These are phyloP conservation scores for Eumacrocentrus americanus DNA, from an alignment of 2,888 invertebrate species.

Conservation along the genomic window DNA sequence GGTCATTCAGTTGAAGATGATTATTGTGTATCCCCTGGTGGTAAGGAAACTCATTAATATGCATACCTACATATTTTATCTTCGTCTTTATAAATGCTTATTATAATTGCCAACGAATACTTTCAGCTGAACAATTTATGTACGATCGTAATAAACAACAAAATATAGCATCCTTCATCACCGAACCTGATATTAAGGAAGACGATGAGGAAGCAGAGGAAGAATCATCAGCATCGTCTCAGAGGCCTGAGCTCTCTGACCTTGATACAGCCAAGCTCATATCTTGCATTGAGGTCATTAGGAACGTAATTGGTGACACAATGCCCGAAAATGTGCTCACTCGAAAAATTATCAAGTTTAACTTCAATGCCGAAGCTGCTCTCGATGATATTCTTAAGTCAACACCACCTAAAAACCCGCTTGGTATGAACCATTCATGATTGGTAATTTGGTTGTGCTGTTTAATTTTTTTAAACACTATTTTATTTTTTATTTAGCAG, in stretches of 20 bases:
- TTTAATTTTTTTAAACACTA: constrained; percentile 13
- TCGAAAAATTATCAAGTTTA: constrained; percentile 73
- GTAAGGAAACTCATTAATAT: constrained; percentile 54
- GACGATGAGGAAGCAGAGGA: constrained; percentile 73
- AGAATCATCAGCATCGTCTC: constrained; percentile 58
- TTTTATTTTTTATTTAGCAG: constrained; percentile 33
- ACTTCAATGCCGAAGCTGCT: constrained; percentile 76
- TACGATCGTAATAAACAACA: constrained; percentile 80
- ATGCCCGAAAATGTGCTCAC: constrained; percentile 76
- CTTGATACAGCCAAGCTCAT: constrained; percentile 76
- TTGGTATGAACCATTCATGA: constrained; percentile 37
- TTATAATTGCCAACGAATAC: neutral
- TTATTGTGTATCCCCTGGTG: constrained; percentile 87
- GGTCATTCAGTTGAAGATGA: constrained; percentile 95
- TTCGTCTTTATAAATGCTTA: neutral
- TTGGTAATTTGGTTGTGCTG: constrained; percentile 31
- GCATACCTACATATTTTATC: neutral
- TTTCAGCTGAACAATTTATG: constrained; percentile 75
- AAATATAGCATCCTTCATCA: constrained; percentile 77
- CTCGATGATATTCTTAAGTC: constrained; percentile 75
- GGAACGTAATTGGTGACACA: constrained; percentile 79
- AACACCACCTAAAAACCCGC: constrained; percentile 56
- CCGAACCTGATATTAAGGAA: constrained; percentile 73
- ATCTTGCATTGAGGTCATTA: constrained; percentile 84
- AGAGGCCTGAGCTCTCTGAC: constrained; percentile 67